Evolutionary conservation across 2,888 invertebrate species (phyloP).

Genomic region (Nomada goodeniana): DNA sequence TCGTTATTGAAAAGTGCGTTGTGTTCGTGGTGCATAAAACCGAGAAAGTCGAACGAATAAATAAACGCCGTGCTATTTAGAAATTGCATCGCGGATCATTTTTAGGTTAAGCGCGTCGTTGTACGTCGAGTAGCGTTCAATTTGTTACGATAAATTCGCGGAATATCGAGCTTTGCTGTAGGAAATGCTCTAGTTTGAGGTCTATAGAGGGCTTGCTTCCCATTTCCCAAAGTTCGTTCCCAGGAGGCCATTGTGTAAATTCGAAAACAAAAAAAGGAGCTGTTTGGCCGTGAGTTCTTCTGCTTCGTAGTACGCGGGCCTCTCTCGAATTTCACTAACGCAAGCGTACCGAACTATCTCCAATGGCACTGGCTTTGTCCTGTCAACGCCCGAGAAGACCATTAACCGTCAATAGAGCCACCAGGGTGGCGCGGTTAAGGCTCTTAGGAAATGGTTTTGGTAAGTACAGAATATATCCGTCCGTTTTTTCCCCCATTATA

Average conservation of each 20-base stretch:
- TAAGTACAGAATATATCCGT: constrained; percentile 74
- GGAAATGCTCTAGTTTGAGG: not conserved
- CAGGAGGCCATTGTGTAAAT: not conserved
- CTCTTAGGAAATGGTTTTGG: constrained; percentile 77
- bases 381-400: constrained; percentile 79
- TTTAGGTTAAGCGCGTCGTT: not conserved
- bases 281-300: not conserved
- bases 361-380: constrained; percentile 75
- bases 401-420: constrained; percentile 80
- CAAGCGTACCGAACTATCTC: constrained; percentile 20
- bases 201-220: not conserved
- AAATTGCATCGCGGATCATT: not conserved
- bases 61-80: not conserved
- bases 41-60: not conserved
- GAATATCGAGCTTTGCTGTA: not conserved
- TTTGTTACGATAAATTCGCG: not conserved
- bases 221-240: not conserved
- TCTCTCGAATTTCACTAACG: constrained; percentile 33
- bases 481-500: constrained; percentile 6
- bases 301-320: constrained; percentile 14
- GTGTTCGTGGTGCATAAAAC: too few species aligned
- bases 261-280: constrained; percentile 1
- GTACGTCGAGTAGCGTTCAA: not conserved
- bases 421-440: constrained; percentile 80
- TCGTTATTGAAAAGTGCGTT: not conserved